Conservation (phyloP, 2,113 vertebrate genomes). For the Sphaerodactylus townsendi region DNA sequence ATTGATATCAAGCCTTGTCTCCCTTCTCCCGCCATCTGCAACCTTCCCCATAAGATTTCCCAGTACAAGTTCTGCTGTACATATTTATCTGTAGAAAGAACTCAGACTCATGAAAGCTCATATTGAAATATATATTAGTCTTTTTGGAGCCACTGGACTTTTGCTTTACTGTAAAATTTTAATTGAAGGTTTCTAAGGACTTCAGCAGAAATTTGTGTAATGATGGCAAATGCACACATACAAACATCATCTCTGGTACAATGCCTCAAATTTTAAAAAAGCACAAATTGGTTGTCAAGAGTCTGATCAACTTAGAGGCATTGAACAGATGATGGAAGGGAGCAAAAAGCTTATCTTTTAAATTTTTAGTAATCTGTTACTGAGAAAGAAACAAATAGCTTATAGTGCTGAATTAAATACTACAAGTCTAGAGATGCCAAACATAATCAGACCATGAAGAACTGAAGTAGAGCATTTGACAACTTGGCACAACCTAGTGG, state of each 20-base stretch:
- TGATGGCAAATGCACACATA: too few relatives aligned
- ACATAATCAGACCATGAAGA: not conserved
- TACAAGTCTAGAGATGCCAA: not conserved
- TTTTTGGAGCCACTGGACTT: too few relatives aligned
- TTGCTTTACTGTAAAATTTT: too few relatives aligned
- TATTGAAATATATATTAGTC: too few relatives aligned
- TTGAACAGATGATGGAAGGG: not conserved
- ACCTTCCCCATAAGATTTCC: too few relatives aligned
- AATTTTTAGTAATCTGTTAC: not conserved
- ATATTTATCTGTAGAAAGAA: too few relatives aligned
- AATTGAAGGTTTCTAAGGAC: not conserved
- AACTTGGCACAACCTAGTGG: not conserved
- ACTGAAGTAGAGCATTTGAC: not conserved
- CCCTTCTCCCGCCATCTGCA: too few relatives aligned
- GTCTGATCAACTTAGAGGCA: not conserved
- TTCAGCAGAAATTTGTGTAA: too few relatives aligned
- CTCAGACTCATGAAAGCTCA: too few relatives aligned
- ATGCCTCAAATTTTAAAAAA: not conserved
- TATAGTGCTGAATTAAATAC: not conserved
- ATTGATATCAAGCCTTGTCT: too few relatives aligned
- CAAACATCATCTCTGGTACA: too few relatives aligned
- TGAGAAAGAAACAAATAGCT: slow-evolving; percentile 6
- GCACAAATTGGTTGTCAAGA: not conserved
- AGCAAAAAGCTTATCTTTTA: not conserved
- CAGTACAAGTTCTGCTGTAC: too few relatives aligned